Evolutionary conservation across 2,888 invertebrate species (phyloP), one percentile per base, ranked within the genome.

Genomic region (Nymphalis c-album): DNA sequence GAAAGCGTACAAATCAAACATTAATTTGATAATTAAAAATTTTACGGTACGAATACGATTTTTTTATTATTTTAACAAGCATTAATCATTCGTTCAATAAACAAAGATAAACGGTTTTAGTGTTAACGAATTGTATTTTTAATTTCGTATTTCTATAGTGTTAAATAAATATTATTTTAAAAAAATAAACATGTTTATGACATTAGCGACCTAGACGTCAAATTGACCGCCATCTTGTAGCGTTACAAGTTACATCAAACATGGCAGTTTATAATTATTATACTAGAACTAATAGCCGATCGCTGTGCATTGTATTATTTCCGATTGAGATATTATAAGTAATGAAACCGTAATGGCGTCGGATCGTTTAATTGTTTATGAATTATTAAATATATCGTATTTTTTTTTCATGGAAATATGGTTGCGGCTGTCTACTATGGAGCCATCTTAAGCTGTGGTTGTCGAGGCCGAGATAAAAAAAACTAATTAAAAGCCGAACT

Each of bases 181-280:
- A 72, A 64, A 62, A 64, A 67, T 60, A 73, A 77, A 78, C 76
- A 79, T 78, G 76, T 77, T 76, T 79, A 76, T 85, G 87, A 87
- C 88, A 85, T 88, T 86, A 84, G 72, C 78, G 78, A 76, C 80
- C 85, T 87, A 82, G 88, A 76, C 82, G 85, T 86, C 86, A 86
- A 84, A 84, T 75, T 77, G 75, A 75, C 83, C 85, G 85, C 86
- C 87, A 88, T 88, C 81, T 88, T 87, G 86, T 80, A 40, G 10
- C 13, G 40, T 8, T 13, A 40, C 40, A 13, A 40, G 40, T 4
- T 13, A 40, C 82, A 79, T 83, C 86, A 77, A 85, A 87, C 75
- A 86, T 80, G 86, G 87, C 78, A 82, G 72, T 75, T 71, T 69
- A 77, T 82, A 85, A 88, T 87, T 87, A 83, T 75, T 40, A 40